A percentile compares a stretch with the other conserved stretches of the same genome.
phyloP scores from a whole-genome alignment of 2,888 invertebrate species.

The Coremacera marginata region DNA sequence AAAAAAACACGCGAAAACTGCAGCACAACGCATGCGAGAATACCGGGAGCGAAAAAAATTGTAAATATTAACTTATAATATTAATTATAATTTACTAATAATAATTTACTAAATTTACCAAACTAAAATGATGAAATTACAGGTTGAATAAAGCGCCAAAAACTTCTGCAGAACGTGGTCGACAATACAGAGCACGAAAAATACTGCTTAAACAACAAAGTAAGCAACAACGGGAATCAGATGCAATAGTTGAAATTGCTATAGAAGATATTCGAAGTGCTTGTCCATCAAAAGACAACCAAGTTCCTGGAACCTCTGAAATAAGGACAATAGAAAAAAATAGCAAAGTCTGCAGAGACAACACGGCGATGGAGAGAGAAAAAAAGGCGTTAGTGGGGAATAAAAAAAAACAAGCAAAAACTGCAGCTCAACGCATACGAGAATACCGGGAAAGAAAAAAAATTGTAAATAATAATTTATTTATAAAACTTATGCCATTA shows the following conservation, averaged over 20 bases:
- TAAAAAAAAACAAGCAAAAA: conserved; percentile 29
- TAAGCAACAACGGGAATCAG: conserved; percentile 32
- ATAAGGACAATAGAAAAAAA: no score
- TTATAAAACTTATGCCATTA: no score
- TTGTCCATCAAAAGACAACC: no score
- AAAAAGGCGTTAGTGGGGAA: no score
- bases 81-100: no score
- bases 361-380: no score
- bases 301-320: no score
- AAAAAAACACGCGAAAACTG: conserved; percentile 37
- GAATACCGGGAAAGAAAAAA: conserved; percentile 37
- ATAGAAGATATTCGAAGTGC: no score
- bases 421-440: conserved; percentile 39
- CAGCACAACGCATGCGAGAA: conserved; percentile 39
- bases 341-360: neutral
- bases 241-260: conserved; percentile 36
- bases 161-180: conserved; percentile 36
- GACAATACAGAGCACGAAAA: conserved; percentile 37
- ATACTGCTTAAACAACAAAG: conserved; percentile 17
- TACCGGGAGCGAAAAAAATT: conserved; percentile 37
- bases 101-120: conserved; percentile 6
- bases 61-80: conserved; percentile 41
- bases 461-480: conserved; percentile 41
- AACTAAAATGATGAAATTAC: conserved; percentile 36
- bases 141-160: conserved; percentile 38